Conservation (phyloP, 2,113 vertebrate genomes). For the Sinocyclocheilus anophthalmus region DNA sequence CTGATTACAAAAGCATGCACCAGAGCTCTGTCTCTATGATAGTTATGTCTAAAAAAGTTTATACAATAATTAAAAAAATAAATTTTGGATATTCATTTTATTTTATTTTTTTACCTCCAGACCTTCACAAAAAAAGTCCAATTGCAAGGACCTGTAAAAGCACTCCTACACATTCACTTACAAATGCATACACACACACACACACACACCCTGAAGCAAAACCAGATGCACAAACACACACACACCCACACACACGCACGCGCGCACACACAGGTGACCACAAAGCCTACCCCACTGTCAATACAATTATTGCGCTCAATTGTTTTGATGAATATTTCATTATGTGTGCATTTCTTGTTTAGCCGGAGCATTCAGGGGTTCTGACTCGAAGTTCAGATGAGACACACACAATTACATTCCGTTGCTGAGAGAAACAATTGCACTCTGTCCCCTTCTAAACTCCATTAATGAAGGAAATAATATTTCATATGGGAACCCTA, state of each 20-base stretch:
- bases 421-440: conserved; percentile 26
- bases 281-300: conserved; percentile 40
- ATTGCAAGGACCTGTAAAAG: not conserved
- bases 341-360: conserved; percentile 38
- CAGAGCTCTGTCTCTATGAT: not conserved
- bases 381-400: conserved; percentile 18
- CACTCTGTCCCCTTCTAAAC: conserved; percentile 38
- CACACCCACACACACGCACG: not conserved
- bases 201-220: not conserved
- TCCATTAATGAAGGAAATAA: conserved; percentile 41
- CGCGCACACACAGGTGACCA: conserved; percentile 13
- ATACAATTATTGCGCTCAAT: conserved; percentile 49
- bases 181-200: not conserved
- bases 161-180: conserved; percentile 7
- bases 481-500: conserved; percentile 48
- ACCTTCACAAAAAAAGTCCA: conserved; percentile 7
- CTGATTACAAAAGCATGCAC: not conserved
- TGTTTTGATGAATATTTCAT: conserved; percentile 57
- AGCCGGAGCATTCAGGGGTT: not conserved
- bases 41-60: not conserved
- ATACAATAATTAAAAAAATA: not conserved
- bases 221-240: conserved; percentile 6
- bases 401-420: conserved; percentile 17
- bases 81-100: not conserved
- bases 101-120: not conserved